These are phyloP conservation scores for Lamprologus speciosus DNA, from an alignment of 2,113 vertebrate genomes.

Conservation along the genomic window DNA sequence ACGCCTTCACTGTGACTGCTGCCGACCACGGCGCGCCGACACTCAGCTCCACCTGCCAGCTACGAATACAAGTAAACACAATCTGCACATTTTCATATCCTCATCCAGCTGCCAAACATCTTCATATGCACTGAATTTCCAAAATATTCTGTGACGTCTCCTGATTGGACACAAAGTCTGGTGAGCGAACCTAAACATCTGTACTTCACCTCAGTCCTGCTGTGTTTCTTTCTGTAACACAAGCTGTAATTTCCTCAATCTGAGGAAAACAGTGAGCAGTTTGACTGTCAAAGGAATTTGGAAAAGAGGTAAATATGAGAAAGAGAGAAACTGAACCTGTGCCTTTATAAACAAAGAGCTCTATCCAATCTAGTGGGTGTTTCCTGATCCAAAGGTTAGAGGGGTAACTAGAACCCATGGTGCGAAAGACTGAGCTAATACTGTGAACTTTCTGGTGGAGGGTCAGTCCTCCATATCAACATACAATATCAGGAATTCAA, in stretches of 20 bases:
- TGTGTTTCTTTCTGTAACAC: conserved; percentile 1
- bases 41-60: conserved; percentile 73
- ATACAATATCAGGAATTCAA: conserved; percentile 28
- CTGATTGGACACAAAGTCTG: not conserved
- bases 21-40: conserved; percentile 76
- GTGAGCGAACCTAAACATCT: not conserved
- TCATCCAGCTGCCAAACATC: not conserved
- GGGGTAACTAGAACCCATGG: conserved; percentile 29
- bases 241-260: conserved; percentile 37
- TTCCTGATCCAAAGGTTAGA: conserved; percentile 55
- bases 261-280: conserved; percentile 6
- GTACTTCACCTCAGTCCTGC: conserved; percentile 8
- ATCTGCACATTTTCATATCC: not conserved
- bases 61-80: conserved; percentile 79
- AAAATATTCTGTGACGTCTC: not conserved
- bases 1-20: conserved; percentile 77
- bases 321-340: conserved; percentile 27
- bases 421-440: conserved; percentile 43
- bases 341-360: conserved; percentile 53
- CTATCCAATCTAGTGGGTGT: conserved; percentile 26
- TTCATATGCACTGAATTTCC: not conserved
- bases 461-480: conserved; percentile 34
- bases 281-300: conserved; percentile 21
- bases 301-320: conserved; percentile 28
- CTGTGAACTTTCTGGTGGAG: conserved; percentile 20